These are phyloP conservation scores for Tetraodon nigroviridis DNA, from an alignment of 2,113 vertebrate species.

Conservation along the genomic window DNA sequence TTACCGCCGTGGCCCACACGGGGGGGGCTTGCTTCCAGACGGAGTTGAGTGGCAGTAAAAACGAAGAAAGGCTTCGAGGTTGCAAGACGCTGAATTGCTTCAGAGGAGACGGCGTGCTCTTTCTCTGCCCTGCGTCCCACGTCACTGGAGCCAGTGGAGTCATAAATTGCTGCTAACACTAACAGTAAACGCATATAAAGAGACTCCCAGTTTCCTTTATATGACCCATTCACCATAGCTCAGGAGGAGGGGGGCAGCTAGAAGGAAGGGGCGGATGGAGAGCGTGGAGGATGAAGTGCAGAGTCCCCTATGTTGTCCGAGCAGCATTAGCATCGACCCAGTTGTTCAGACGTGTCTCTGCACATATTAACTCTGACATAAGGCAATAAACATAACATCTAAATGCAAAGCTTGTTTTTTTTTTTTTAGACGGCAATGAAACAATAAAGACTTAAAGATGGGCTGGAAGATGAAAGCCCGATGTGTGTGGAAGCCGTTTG, in stretches of 20 bases:
- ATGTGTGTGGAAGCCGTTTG: conserved; percentile 1
- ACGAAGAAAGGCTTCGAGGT: conserved; percentile 60
- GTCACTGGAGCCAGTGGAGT: conserved; percentile 71
- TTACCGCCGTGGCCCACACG: conserved; percentile 51
- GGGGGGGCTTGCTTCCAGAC: conserved; percentile 56
- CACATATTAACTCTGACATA: too few species aligned
- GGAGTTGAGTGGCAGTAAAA: conserved; percentile 67
- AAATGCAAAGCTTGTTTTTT: conserved; percentile 3
- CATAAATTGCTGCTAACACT: conserved; percentile 72
- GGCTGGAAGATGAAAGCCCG: conserved; percentile 45
- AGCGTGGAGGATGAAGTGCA: conserved; percentile 22
- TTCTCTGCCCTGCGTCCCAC: conserved; percentile 51
- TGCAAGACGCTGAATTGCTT: conserved; percentile 62
- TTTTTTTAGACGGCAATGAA: conserved; percentile 3
- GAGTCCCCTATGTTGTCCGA: not conserved
- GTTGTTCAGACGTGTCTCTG: not conserved
- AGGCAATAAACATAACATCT: not conserved
- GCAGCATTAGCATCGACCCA: too few species aligned
- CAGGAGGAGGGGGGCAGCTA: conserved; percentile 44
- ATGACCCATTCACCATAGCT: conserved; percentile 53
- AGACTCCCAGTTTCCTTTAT: conserved; percentile 68
- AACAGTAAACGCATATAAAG: conserved; percentile 75
- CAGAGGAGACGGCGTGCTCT: conserved; percentile 60
- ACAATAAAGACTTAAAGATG: conserved; percentile 26
- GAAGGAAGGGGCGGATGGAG: conserved; percentile 24